phyloP scores from a whole-genome alignment of 2,113 vertebrate species.

The Turdus rufiventris region DNA sequence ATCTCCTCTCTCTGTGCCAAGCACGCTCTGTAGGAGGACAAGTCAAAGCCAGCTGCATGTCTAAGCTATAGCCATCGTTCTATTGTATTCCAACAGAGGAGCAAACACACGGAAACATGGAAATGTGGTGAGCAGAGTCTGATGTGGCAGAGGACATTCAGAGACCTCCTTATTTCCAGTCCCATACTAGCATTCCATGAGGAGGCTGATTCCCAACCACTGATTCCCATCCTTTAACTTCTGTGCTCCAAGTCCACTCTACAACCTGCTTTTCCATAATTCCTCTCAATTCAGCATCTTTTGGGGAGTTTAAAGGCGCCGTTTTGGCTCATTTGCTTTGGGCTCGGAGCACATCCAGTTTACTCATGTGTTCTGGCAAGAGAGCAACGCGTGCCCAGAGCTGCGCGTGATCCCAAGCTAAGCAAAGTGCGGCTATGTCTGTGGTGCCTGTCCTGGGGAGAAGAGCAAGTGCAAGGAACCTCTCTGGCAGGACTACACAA shows the following conservation, averaged over 20 bases:
- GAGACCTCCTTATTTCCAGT: background rate
- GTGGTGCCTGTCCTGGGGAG: background rate
- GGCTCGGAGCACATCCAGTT: background rate
- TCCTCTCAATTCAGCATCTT: background rate
- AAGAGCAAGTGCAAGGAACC: background rate
- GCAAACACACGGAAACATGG: background rate
- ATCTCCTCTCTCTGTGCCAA: background rate
- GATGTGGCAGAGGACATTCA: background rate
- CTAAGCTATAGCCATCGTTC: background rate
- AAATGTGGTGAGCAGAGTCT: background rate
- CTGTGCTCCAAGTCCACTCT: background rate
- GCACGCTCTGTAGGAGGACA: background rate
- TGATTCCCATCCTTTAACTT: background rate
- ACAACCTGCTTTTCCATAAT: background rate
- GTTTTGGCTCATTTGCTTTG: background rate
- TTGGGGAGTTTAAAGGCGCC: background rate
- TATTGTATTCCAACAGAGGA: background rate
- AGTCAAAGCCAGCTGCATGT: fast-evolving
- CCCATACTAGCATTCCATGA: background rate
- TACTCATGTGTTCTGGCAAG: background rate
- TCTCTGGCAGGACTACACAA: background rate
- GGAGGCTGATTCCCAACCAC: background rate
- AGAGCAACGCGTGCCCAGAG: background rate
- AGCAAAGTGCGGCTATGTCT: background rate
- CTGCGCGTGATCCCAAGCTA: background rate